These are phyloP conservation scores for Litoditis marina DNA, from an alignment of 2,888 invertebrate genomes.

Conservation along the genomic window DNA sequence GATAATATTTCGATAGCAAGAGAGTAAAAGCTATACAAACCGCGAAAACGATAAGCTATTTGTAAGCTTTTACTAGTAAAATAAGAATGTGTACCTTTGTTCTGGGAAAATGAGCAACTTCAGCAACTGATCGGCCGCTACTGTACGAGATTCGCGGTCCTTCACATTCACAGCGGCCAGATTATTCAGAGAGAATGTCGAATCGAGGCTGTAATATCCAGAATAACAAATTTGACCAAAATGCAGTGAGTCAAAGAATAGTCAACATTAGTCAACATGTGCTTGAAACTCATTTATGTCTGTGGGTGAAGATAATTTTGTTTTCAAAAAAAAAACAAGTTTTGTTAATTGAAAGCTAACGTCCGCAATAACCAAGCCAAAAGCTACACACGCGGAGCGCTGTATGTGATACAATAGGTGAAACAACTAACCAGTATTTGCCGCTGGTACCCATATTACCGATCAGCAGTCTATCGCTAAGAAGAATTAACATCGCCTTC, in stretches of 20 bases:
- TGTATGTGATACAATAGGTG: too few relatives aligned
- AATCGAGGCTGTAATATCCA: constrained; percentile 41
- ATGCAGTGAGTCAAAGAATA: too few relatives aligned
- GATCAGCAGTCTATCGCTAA: constrained; percentile 53
- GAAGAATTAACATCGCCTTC: constrained; percentile 44
- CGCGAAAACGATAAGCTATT: too few relatives aligned
- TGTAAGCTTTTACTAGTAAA: background rate
- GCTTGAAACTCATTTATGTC: background rate
- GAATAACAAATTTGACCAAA: background rate
- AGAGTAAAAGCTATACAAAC: too few relatives aligned
- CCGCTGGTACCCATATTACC: constrained; percentile 39
- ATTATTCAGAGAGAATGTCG: constrained; percentile 50
- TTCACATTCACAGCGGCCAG: constrained; percentile 58
- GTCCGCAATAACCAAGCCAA: too few relatives aligned
- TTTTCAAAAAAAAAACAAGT: constrained; percentile 4
- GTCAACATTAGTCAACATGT: background rate
- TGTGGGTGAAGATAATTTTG: background rate
- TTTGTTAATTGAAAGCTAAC: too few relatives aligned
- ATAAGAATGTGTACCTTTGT: constrained; percentile 36
- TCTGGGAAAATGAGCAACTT: constrained; percentile 59
- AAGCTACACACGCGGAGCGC: too few relatives aligned
- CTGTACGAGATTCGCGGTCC: constrained; percentile 39
- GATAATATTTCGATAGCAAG: background rate
- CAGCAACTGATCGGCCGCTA: constrained; percentile 47
- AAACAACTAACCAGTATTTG: constrained; percentile 30